Base-by-base conservation (phyloP, 2,113 vertebrate genomes). In the Murina feae region DNA sequence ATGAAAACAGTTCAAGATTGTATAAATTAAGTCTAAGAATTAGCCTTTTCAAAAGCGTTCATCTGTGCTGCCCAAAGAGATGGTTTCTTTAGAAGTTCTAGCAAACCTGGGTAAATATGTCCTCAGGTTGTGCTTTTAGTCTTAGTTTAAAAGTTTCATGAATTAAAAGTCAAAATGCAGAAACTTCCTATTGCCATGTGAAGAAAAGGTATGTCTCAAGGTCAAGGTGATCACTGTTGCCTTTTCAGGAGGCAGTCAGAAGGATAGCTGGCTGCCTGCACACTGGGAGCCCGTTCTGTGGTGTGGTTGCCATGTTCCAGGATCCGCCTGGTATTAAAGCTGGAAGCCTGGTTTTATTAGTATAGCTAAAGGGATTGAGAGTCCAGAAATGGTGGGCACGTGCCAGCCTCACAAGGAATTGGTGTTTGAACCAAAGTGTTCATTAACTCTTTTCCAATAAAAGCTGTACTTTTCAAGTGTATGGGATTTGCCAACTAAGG, bases 291-390 rank as follows among this genome's bases (percentile, higher is more conserved):
- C 44, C 88, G 0, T 60, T 92, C 86, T 88, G 47, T 91, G 86
- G n/a, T 42, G 32, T 13, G 11, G 23, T 69, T 95, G 76, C 72
- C 47, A 1, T 91, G 85, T 68, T 90, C 86, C 93, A 94, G 83
- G 53, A 44, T 93, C 75, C 17, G 23, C 58, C 76, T 88, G 81
- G 85, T 37, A 53, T 35, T 81, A 30, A 75, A 53, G 42, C 93
- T 92, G 89, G 86, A 87, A 85, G 72, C 72, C 74, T n/a, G 32
- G 44, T 90, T 92, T 94, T 85, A 89, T 85, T 78, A 90, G 71
- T 92, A 35, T 65, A 84, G 23, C 68, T 94, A 80, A 55, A 93
- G 65, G 44, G 28, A 44, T 44, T n/a, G 51, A 81, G 84, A 72
- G 53, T 37, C 35, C 86, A 78, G 42, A 35, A 53, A 86, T 91